A percentile compares a stretch with the other conserved stretches of the same genome.
Conservation (phyloP, 2,888 invertebrate genomes). For the Nephrotoma guestfalica region DNA sequence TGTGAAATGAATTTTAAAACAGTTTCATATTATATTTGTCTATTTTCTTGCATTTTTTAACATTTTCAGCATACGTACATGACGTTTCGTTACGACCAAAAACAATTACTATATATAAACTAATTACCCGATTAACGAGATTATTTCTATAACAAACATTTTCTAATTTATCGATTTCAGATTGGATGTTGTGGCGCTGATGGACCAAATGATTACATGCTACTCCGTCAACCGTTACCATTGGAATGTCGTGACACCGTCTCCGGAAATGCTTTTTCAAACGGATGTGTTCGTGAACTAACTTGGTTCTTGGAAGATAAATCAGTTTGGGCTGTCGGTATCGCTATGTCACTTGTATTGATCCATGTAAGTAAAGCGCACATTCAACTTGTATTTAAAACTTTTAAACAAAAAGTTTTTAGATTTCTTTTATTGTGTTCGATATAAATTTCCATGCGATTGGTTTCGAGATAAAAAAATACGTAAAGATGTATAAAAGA, state of each 20-base stretch:
- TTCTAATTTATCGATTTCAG: conserved; percentile 28
- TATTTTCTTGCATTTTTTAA: not conserved
- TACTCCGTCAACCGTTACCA: conserved; percentile 62
- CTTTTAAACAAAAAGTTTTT: not conserved
- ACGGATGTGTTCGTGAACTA: conserved; percentile 76
- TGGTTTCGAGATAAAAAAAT: not conserved
- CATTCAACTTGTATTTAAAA: not conserved
- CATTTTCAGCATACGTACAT: not conserved
- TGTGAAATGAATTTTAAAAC: not conserved
- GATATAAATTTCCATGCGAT: not conserved
- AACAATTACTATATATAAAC: not conserved
- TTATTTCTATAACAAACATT: not conserved
- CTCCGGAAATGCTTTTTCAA: conserved; percentile 76
- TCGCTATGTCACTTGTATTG: conserved; percentile 61
- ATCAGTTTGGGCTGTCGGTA: conserved; percentile 67
- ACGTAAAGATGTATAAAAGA: not conserved
- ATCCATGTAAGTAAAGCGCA: conserved; percentile 49
- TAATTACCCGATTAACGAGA: not conserved
- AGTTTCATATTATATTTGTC: not conserved
- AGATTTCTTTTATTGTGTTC: not conserved
- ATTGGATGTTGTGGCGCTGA: conserved; percentile 84
- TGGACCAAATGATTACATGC: conserved; percentile 69
- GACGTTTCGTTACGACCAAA: not conserved
- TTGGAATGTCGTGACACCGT: conserved; percentile 73
- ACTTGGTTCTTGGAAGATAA: conserved; percentile 80